A percentile compares a stretch with the other conserved stretches of the same genome.
These are phyloP conservation scores for Branchipolynoe longqiensis DNA, from an alignment of 2,888 invertebrate species.

Conservation along the genomic window DNA sequence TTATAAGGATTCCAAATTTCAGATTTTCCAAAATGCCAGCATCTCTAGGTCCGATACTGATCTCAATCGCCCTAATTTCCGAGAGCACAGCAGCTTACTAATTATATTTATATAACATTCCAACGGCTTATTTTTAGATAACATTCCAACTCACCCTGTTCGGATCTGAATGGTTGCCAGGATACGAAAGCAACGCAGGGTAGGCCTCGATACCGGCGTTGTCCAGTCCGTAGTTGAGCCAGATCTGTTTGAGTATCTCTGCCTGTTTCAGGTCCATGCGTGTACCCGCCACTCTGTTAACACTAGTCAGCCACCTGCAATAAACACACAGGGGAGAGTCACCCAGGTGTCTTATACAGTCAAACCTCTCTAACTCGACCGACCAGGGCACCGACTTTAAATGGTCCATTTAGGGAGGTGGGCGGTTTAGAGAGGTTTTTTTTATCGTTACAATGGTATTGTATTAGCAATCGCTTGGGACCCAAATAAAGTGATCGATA, in stretches of 20 bases:
- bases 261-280: slow-evolving; percentile 36
- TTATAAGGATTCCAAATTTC: too few relatives aligned
- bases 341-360: too few relatives aligned
- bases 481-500: too few relatives aligned
- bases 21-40: neutral
- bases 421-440: too few relatives aligned
- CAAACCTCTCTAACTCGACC: too few relatives aligned
- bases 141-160: slow-evolving; percentile 52
- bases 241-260: slow-evolving; percentile 34
- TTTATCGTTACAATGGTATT: too few relatives aligned
- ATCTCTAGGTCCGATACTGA: neutral
- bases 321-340: too few relatives aligned
- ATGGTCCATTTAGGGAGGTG: too few relatives aligned
- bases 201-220: slow-evolving; percentile 47
- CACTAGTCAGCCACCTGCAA: slow-evolving; percentile 39
- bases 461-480: too few relatives aligned
- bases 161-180: slow-evolving; percentile 41
- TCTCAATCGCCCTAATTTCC: neutral
- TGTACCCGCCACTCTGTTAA: slow-evolving; percentile 40
- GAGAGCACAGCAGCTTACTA: too few relatives aligned
- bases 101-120: neutral
- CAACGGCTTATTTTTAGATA: neutral
- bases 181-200: slow-evolving; percentile 43
- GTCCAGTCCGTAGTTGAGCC: slow-evolving; percentile 52
- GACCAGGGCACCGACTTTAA: too few relatives aligned